Conservation (phyloP, 2,888 invertebrate species). For the Calephelis perditalis region DNA sequence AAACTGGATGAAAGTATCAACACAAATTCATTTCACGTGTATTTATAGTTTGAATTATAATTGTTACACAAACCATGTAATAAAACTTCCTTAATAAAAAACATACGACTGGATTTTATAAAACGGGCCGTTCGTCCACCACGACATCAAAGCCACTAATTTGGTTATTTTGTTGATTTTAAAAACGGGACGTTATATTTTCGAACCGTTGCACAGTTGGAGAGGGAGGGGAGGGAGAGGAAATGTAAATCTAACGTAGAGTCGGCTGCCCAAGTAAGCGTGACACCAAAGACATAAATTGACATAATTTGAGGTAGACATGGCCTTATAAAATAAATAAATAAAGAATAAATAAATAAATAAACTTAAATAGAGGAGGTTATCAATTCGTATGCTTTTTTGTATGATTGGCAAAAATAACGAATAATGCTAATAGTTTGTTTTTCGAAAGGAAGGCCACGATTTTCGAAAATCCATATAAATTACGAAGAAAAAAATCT, state of each 20-base stretch:
- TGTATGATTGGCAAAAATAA: too few relatives aligned
- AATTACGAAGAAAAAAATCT: too few relatives aligned
- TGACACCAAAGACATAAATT: slow-evolving; percentile 36
- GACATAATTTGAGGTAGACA: not conserved
- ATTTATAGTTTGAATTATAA: too few relatives aligned
- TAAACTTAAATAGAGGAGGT: too few relatives aligned
- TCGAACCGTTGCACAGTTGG: slow-evolving; percentile 14
- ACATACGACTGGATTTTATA: not conserved
- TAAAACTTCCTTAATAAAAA: not conserved
- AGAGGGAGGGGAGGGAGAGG: slow-evolving; percentile 31
- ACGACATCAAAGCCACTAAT: slow-evolving; percentile 42
- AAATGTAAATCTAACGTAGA: slow-evolving; percentile 43
- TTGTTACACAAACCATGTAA: not conserved
- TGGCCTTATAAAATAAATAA: not conserved
- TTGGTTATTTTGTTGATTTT: slow-evolving; percentile 38
- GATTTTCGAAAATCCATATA: too few relatives aligned
- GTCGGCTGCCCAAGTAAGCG: slow-evolving; percentile 46
- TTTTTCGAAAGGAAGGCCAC: too few relatives aligned
- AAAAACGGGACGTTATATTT: slow-evolving; percentile 29
- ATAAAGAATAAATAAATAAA: too few relatives aligned
- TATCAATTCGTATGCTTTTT: too few relatives aligned
- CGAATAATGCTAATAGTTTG: too few relatives aligned
- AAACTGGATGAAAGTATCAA: too few relatives aligned
- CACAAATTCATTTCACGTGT: too few relatives aligned
- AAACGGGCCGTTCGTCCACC: slow-evolving; percentile 17